These are phyloP conservation scores for Scomber colias DNA, from an alignment of 2,113 vertebrate species.

Conservation along the genomic window DNA sequence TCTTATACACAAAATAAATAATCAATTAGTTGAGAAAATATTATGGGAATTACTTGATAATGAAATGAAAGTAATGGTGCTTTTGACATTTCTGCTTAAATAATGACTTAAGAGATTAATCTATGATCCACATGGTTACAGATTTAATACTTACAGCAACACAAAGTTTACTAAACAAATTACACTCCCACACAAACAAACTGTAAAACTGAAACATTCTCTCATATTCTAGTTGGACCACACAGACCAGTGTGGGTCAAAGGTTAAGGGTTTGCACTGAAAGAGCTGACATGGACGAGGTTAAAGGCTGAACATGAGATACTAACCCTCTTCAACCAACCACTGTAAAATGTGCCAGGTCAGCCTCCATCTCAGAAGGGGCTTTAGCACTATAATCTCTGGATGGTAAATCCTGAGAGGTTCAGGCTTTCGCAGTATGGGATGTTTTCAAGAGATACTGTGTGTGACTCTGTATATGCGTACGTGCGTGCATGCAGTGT, in stretches of 20 bases:
- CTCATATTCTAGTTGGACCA: not conserved
- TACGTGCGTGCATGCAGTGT: conserved; percentile 14
- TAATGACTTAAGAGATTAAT: too few relatives aligned
- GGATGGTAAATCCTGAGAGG: conserved; percentile 51
- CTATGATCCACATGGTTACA: too few relatives aligned
- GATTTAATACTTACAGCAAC: too few relatives aligned
- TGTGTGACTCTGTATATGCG: not conserved
- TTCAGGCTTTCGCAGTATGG: conserved; percentile 42
- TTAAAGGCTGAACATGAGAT: conserved; percentile 33
- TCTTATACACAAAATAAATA: too few relatives aligned
- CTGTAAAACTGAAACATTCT: too few relatives aligned
- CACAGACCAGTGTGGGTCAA: conserved; percentile 16
- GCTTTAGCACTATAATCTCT: conserved; percentile 58
- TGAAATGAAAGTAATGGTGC: too few relatives aligned
- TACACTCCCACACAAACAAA: not conserved
- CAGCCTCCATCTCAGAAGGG: conserved; percentile 56
- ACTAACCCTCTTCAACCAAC: conserved; percentile 19
- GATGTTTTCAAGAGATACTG: conserved; percentile 52
- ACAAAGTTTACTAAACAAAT: not conserved
- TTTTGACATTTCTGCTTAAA: too few relatives aligned
- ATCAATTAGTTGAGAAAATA: too few relatives aligned
- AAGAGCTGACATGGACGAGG: conserved; percentile 30
- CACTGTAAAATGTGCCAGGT: conserved; percentile 45
- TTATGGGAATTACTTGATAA: too few relatives aligned
- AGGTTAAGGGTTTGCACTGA: conserved; percentile 13